These are phyloP conservation scores for Sclerodermus sp. DNA, from an alignment of 2,888 invertebrate species.

Conservation along the genomic window DNA sequence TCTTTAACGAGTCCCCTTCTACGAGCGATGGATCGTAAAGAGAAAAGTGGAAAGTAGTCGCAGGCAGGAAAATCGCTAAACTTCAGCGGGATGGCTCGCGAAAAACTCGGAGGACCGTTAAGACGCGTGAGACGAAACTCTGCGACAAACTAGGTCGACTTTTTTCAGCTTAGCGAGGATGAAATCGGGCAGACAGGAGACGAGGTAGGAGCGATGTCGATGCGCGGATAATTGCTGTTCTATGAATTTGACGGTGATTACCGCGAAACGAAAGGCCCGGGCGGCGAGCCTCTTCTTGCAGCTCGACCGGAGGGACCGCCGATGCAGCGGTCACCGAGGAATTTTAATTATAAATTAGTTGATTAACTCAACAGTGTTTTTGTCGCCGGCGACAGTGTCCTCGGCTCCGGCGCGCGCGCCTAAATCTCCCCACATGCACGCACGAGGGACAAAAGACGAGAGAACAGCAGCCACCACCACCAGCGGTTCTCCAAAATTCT, in stretches of 20 bases:
- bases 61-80: too few species aligned
- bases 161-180: constrained; percentile 19
- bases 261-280: constrained; percentile 49
- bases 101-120: too few species aligned
- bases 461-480: not conserved
- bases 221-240: constrained; percentile 55
- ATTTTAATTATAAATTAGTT: constrained; percentile 60
- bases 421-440: not conserved
- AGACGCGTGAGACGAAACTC: constrained; percentile 26
- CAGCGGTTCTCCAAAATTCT: constrained; percentile 34
- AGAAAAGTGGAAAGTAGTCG: too few species aligned
- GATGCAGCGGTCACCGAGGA: constrained; percentile 44
- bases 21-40: too few species aligned
- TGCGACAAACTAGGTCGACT: constrained; percentile 38
- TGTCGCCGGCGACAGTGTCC: constrained; percentile 47
- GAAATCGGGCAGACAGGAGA: constrained; percentile 13
- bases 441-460: constrained; percentile 16
- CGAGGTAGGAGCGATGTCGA: constrained; percentile 29
- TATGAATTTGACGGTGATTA: constrained; percentile 54
- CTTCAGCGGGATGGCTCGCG: too few species aligned
- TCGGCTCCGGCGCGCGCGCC: constrained; percentile 31
- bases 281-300: constrained; percentile 42
- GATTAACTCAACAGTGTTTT: constrained; percentile 59
- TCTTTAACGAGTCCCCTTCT: too few species aligned
- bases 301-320: constrained; percentile 19